These are phyloP conservation scores for Ammodytes dubius DNA, from an alignment of 2,113 vertebrate genomes.

Conservation along the genomic window DNA sequence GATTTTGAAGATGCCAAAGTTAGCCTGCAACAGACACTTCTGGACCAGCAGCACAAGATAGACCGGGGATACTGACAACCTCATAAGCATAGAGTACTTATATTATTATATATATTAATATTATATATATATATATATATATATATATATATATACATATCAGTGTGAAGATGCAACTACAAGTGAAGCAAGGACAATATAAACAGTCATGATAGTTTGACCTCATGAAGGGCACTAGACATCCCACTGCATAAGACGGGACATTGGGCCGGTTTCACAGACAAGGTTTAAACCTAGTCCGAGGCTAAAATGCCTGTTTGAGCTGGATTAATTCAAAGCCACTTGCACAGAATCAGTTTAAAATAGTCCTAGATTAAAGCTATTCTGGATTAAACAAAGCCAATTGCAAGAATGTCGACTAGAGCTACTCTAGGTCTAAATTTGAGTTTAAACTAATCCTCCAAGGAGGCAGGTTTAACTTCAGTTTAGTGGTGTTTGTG, in stretches of 20 bases:
- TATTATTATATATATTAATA: not conserved
- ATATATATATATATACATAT: not conserved
- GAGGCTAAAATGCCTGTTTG: too few species aligned
- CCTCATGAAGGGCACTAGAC: not conserved
- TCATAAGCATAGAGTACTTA: not conserved
- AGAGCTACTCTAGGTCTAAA: too few species aligned
- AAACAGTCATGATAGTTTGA: not conserved
- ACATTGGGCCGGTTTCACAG: too few species aligned
- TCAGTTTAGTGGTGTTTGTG: too few species aligned
- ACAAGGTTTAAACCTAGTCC: too few species aligned
- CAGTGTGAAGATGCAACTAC: not conserved
- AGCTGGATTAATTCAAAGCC: too few species aligned
- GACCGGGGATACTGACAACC: conserved; percentile 82
- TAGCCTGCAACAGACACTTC: conserved; percentile 90
- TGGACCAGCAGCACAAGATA: conserved; percentile 90
- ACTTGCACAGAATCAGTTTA: too few species aligned
- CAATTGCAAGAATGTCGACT: too few species aligned
- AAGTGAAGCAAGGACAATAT: not conserved
- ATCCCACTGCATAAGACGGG: not conserved
- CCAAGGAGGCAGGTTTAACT: too few species aligned
- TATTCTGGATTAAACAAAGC: too few species aligned
- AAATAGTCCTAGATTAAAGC: too few species aligned
- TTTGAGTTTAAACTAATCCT: too few species aligned
- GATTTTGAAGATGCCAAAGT: conserved; percentile 92
- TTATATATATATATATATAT: not conserved